phyloP scores from a whole-genome alignment of 2,888 invertebrate genomes.

The Apodemia mormo region DNA sequence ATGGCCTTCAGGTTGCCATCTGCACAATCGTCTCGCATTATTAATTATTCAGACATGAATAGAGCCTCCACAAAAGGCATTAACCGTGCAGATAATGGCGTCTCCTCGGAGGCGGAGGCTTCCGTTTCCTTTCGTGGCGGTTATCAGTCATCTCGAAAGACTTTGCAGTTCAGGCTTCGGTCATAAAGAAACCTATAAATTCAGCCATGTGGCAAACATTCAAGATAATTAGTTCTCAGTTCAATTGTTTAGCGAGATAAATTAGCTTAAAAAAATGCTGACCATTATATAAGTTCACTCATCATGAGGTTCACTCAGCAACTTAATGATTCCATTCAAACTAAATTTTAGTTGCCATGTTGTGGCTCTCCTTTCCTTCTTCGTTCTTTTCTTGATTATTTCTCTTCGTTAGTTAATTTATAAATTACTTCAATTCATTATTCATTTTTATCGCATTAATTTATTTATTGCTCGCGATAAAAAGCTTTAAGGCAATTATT shows the following conservation, averaged over 20 bases:
- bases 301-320: no score
- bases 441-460: no score
- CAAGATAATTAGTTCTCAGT: slow-evolving; percentile 5
- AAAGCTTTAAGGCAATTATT: no score
- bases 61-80: slow-evolving; percentile 60
- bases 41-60: slow-evolving; percentile 69
- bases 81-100: slow-evolving; percentile 63
- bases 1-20: slow-evolving; percentile 40
- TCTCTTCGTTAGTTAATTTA: no score
- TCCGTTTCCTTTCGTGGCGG: slow-evolving; percentile 42
- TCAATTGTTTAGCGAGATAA: slow-evolving; percentile 4
- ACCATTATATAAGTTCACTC: no score
- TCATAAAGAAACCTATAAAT: slow-evolving; percentile 17
- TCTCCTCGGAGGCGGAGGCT: slow-evolving; percentile 44
- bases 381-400: no score
- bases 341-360: no score
- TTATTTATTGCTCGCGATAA: no score
- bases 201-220: slow-evolving; percentile 12
- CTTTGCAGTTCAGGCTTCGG: slow-evolving; percentile 23
- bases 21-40: slow-evolving; percentile 54
- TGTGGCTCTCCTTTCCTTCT: no score
- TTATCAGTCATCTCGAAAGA: slow-evolving; percentile 49
- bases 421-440: no score
- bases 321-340: no score
- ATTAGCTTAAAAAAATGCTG: neutral